phyloP scores from a whole-genome alignment of 2,113 vertebrate species.

The Megalops atlanticus region DNA sequence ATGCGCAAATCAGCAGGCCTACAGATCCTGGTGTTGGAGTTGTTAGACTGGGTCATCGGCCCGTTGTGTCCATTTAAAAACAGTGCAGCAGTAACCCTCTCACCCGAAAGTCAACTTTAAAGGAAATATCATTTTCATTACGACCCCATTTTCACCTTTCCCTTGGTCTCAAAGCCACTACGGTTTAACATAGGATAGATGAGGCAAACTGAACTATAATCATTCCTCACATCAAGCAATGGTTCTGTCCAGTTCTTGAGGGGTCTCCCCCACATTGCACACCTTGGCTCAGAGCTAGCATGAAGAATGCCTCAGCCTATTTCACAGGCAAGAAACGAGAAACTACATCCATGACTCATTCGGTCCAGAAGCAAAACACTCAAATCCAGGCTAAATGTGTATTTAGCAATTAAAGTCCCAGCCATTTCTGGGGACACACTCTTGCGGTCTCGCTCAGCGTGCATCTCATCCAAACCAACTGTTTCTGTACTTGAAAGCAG shows the following conservation, averaged over 20 bases:
- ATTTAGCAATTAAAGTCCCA: background rate
- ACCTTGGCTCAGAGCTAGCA: background rate
- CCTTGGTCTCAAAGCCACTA: background rate
- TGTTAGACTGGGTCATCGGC: background rate
- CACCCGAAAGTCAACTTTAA: background rate
- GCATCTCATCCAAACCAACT: background rate
- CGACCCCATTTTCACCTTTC: background rate
- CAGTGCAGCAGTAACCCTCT: background rate
- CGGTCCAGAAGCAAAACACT: too few relatives aligned
- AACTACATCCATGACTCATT: too few relatives aligned
- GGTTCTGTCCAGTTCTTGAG: background rate
- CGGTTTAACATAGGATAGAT: background rate
- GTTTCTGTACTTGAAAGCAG: background rate
- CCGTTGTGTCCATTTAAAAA: background rate
- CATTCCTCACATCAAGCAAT: background rate
- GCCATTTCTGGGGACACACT: too few relatives aligned
- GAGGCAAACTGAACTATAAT: background rate
- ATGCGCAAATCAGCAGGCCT: too few relatives aligned
- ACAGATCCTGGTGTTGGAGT: too few relatives aligned
- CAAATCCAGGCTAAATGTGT: too few relatives aligned
- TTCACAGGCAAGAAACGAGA: background rate
- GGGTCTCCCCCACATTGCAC: background rate
- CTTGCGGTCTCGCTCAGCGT: too few relatives aligned
- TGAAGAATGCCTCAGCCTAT: background rate
- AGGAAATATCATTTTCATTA: background rate